Base-by-base conservation (phyloP, 2,797 vertebrate genomes). In the Melanotaenia parkinsoni region DNA sequence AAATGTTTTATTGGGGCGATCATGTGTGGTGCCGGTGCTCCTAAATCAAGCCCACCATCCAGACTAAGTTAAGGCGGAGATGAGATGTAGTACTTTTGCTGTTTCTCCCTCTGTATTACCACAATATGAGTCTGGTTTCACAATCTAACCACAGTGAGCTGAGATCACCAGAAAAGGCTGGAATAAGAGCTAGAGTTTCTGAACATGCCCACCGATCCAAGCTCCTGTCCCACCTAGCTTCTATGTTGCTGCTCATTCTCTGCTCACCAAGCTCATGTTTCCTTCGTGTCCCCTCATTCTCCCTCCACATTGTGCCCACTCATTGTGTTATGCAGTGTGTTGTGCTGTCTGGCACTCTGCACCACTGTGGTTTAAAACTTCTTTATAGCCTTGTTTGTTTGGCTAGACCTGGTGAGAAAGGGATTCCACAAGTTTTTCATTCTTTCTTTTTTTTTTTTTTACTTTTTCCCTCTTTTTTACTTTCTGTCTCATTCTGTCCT, bases 341-440 rank as follows among this genome's bases (percentile, higher is more conserved):
- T 82, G 67, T 26, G 28, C 77, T 60, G 83, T 87, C 84, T 87
- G 84, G 82, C 89, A 75, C 73, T 70, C 73, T 50, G 60, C 77
- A 78, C 72, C 26, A 53, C 82, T 88, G 87, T 89, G 89, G 85
- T 88, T 92, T 91, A 80, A 87, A 76, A 83, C 87, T 64, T 84
- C 77, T 90, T 89, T 81, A 87, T 59, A 64, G 81, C 79, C 70
- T 76, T 76, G 60, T 86, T 88, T 82, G 81, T 88, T 88, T 89
- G 81, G 83, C 79, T 58, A 8, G 75, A 80, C 63, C 70, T 28
- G 14, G 54, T 74, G 24, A 67, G 72, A 74, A 80, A 67, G 70
- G 54, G 58, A 79, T 59, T 79, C 63, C 76, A 77, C 74, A 60
- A 80, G 66, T 74, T 79, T 83, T 86, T 67, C 51, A 47, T 60